Percentiles rank a stretch among this genome's conserved stretches.
phyloP scores from a whole-genome alignment of 2,888 invertebrate genomes.

The Encarsia formosa region DNA sequence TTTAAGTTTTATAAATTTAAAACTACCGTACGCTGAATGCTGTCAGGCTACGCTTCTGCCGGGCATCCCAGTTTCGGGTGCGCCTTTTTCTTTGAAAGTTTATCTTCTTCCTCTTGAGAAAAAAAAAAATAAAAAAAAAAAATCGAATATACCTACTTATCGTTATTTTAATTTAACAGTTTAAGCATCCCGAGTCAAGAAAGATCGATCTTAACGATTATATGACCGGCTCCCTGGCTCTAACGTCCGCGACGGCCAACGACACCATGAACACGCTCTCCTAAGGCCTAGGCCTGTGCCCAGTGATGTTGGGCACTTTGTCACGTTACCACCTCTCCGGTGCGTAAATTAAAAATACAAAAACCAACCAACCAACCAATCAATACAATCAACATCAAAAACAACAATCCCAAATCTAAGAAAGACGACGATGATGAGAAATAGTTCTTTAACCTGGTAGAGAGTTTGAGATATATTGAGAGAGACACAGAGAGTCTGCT shows the following conservation, averaged over 20 bases:
- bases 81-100: no score
- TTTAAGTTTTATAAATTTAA: no score
- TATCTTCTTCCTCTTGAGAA: no score
- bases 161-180: no score
- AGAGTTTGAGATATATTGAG: background rate
- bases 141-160: no score
- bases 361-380: background rate
- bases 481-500: no score
- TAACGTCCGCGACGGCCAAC: slow-evolving; percentile 53
- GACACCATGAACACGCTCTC: slow-evolving; percentile 56
- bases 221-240: slow-evolving; percentile 58
- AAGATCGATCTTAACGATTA: slow-evolving; percentile 70
- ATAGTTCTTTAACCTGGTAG: background rate
- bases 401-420: background rate
- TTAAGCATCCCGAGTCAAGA: slow-evolving; percentile 87
- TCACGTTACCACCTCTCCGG: slow-evolving; percentile 10
- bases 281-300: slow-evolving; percentile 49
- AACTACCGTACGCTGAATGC: no score
- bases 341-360: slow-evolving; percentile 5
- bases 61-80: no score
- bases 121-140: no score
- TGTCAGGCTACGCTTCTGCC: no score
- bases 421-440: slow-evolving; percentile 8
- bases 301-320: no score
- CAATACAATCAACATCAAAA: background rate